Percentiles rank a stretch among this genome's conserved stretches.
Conservation (phyloP, 2,888 invertebrate genomes). For the Coenonympha glycerion region DNA sequence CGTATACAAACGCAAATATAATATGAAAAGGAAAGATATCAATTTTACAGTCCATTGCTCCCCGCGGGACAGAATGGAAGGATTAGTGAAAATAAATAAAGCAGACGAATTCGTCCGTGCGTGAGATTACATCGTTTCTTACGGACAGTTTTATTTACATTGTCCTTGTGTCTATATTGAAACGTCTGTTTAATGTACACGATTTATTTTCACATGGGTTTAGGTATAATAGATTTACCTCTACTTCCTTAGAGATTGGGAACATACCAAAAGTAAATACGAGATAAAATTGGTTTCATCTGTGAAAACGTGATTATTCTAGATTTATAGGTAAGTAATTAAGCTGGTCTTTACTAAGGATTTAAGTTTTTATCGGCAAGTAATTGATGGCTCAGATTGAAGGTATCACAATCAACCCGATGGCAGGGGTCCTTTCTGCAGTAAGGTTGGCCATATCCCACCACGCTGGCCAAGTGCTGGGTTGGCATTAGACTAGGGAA, state of each 20-base stretch:
- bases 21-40: not conserved
- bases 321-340: too few species aligned
- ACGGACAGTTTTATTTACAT: slow-evolving; percentile 2
- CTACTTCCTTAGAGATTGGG: not conserved
- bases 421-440: too few species aligned
- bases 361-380: too few species aligned
- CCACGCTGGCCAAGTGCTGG: too few species aligned
- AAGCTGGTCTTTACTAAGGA: too few species aligned
- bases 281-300: not conserved
- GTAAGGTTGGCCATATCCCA: too few species aligned
- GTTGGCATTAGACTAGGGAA: too few species aligned
- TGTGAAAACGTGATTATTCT: too few species aligned
- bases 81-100: slow-evolving; percentile 3
- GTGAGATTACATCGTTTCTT: not conserved
- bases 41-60: not conserved
- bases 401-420: too few species aligned
- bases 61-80: not conserved
- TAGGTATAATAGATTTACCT: not conserved
- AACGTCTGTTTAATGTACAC: not conserved
- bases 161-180: not conserved
- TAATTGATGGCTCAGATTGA: too few species aligned
- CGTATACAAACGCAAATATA: too few species aligned
- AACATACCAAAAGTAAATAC: not conserved
- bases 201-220: not conserved
- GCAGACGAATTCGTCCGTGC: not conserved